Base-by-base conservation (phyloP, 2,797 vertebrate species). In the Cottoperca gobio region DNA sequence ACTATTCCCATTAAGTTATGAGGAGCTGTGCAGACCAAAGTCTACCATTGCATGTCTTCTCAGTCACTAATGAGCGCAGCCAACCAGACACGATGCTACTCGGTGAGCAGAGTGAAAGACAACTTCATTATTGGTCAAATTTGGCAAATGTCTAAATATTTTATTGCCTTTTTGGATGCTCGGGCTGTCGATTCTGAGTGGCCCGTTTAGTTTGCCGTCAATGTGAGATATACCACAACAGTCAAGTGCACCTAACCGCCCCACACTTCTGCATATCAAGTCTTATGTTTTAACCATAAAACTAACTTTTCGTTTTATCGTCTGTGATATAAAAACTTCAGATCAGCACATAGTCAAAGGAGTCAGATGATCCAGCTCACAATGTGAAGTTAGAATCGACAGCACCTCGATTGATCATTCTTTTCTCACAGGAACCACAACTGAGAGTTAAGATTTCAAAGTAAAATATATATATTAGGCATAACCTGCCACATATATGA, bases 381-480 rank as follows among this genome's bases (percentile, higher is more conserved):
- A 31, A 8, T 13, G 14, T 43, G 5, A 39, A 16, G 19, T 54
- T 24, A 0, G 17, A 33, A 24, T 55, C 0, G 0, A 5, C 45
- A 21, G 16, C 9, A 33, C 1, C 10, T 28, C 2, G 13, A 57
- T 9, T 40, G 23, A 71, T 50, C 21, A 49, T n/a, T 46, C 2
- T 24, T 31, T 64, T 46, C 8, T n/a, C 11, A 33, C 60, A 37
- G 16, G 4, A 70, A 45, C 11, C n/a, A 58, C 8, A 37, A 67
- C n/a, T 1, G 2, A 61, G 39, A 31, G 11, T 39, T 49, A 19
- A 12, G 26, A 61, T 31, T 57, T 68, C 14, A 60, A 45, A 19
- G 33, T 16, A 16, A 58, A 70, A n/a, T n/a, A n/a, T n/a, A 14
- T 52, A 69, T 42, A 61, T 67, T 43, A 31, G 12, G 49, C 19